Evolutionary conservation across 2,888 invertebrate species (phyloP), one percentile per base, ranked within the genome.

Genomic region (Philonicus albiceps): DNA sequence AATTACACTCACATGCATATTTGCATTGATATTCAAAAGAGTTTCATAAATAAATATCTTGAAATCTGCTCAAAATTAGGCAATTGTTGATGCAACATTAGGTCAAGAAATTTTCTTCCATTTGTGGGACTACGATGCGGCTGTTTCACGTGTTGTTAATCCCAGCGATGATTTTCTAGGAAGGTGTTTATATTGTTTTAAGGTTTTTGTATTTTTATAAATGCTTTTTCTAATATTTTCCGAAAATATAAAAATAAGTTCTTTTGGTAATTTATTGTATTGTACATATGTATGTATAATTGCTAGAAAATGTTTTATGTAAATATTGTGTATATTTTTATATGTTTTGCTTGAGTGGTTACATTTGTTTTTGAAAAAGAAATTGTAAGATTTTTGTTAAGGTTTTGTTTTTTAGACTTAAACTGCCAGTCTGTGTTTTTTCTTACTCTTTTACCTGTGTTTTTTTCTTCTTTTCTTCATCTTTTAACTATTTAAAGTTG

Each of bases 111-210:
- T 96, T 93, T 94, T 93, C 92, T 93, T 96, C 93, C 95, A 95
- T 92, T 93, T 96, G 91, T 96, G 96, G 96, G 96, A 97, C 94
- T 96, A 95, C 95, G 97, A 97, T 94, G 95, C 96, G 90, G 95
- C 95, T 90, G 94, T 96, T 93, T 94, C 94, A 89, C 96, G 96
- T 92, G 94, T 95, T 91, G 22, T 64, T 11, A 8, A 64, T 64
- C 94, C 95, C 92, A 95, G 95, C 93, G 96, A 97, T 94, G 96
- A 97, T 94, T 95, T 94, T 93, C 95, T 97, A 93, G 96, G 96
- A 94, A 96, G 96, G 96, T 96, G 80, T 86, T 86, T 80, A 72
- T 80, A 86, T 64, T 78, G 87, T 87, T 87, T 43, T 87, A 19
- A 64, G 19, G 11, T 64, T 64, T n/a, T 64, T 64, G 64, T 64